A percentile compares a stretch with the other conserved stretches of the same genome.
These are phyloP conservation scores for Folsomia candida DNA, from an alignment of 2,888 invertebrate genomes.

Conservation along the genomic window DNA sequence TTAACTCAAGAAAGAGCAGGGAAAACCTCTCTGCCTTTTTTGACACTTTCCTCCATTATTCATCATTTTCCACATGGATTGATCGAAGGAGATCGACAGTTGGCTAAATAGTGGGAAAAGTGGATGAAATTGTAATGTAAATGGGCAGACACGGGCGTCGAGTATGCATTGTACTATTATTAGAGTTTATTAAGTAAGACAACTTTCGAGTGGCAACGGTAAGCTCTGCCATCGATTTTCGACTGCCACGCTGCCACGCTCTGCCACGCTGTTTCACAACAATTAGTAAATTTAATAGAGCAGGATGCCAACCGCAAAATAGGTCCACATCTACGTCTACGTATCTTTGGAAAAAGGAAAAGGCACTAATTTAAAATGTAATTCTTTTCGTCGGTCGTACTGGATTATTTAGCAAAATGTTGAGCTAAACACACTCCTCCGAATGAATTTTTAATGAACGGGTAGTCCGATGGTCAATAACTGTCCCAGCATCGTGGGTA, in stretches of 20 bases:
- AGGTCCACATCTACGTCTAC: too few species aligned
- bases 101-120: neutral
- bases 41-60: neutral
- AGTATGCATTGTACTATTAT: neutral
- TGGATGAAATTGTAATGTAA: neutral
- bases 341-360: neutral
- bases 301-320: too few species aligned
- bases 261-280: too few species aligned
- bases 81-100: neutral
- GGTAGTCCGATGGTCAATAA: neutral
- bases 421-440: too few species aligned
- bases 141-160: neutral
- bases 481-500: too few species aligned
- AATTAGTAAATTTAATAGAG: too few species aligned
- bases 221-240: too few species aligned
- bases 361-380: neutral
- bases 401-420: too few species aligned
- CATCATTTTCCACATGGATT: neutral
- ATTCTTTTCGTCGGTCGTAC: neutral
- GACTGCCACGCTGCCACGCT: too few species aligned
- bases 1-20: too few species aligned
- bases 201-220: neutral
- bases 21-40: too few species aligned
- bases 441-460: neutral
- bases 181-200: neutral